phyloP scores from a whole-genome alignment of 1,140 invertebrate genomes.

The Drosophila pandora region DNA sequence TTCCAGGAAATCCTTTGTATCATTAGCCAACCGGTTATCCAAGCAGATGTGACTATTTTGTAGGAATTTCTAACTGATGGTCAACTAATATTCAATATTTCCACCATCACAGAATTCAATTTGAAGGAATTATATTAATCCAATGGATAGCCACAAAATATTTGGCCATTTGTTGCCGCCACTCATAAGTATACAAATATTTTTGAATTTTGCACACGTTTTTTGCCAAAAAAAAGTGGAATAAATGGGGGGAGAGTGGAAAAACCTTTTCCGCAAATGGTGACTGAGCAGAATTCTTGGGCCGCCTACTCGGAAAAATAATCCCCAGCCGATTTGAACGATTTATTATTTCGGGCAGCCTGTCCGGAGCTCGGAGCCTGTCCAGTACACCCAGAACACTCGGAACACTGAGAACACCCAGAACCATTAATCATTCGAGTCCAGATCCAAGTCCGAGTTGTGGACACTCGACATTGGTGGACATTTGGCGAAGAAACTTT shows the following conservation, averaged over 20 bases:
- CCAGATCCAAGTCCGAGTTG: conserved; percentile 52
- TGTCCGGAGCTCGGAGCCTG: conserved; percentile 27
- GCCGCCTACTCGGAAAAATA: conserved; percentile 47
- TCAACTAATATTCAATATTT: background rate
- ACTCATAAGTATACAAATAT: conserved; percentile 25
- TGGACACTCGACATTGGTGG: conserved; percentile 65
- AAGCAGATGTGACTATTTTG: background rate
- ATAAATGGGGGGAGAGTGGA: conserved; percentile 17
- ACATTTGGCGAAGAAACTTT: conserved; percentile 51
- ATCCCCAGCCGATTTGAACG: conserved; percentile 44
- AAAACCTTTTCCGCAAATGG: conserved; percentile 56
- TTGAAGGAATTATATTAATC: conserved; percentile 29
- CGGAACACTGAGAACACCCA: conserved; percentile 35
- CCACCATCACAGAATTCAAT: conserved; percentile 19
- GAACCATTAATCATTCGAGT: conserved; percentile 65
- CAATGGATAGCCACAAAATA: conserved; percentile 19
- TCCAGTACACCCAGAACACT: conserved; percentile 12
- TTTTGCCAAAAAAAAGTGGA: conserved; percentile 27
- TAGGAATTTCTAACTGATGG: background rate
- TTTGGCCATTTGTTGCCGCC: conserved; percentile 30
- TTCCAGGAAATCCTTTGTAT: conserved; percentile 38
- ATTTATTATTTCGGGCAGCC: conserved; percentile 55
- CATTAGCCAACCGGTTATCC: conserved; percentile 10
- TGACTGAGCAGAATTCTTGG: conserved; percentile 56
- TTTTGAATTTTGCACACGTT: conserved; percentile 68